Evolutionary conservation across 1,140 invertebrate species (phyloP).

Genomic region (Coenobita brevimanus): DNA sequence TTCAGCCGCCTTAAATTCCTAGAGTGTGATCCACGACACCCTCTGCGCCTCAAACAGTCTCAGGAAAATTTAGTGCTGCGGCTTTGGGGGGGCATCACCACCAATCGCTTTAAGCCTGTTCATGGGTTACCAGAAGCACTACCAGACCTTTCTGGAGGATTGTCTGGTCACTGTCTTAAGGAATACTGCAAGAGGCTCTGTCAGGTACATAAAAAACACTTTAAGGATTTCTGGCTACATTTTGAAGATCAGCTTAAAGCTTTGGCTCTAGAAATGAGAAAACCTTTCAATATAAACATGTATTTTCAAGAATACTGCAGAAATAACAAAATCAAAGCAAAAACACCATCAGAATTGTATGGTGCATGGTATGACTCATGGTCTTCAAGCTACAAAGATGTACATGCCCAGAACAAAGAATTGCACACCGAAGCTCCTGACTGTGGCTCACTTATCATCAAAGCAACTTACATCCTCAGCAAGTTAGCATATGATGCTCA

Average conservation of each 20-base stretch:
- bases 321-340: background rate
- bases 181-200: conserved; percentile 32
- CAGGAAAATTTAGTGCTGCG: conserved; percentile 29
- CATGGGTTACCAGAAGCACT: background rate
- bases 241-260: background rate
- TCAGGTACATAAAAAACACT: background rate
- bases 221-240: background rate
- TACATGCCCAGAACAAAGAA: too few relatives aligned
- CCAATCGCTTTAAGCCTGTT: background rate
- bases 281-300: conserved; percentile 44
- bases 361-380: conserved; percentile 1
- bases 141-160: conserved; percentile 14
- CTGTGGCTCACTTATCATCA: background rate
- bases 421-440: background rate
- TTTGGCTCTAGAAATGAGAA: conserved; percentile 40
- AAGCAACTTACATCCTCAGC: background rate
- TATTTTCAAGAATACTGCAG: background rate
- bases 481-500: conserved; percentile 10
- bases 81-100: conserved; percentile 23
- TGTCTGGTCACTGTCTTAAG: conserved; percentile 21
- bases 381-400: conserved; percentile 7
- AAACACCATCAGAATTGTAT: conserved; percentile 43
- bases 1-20: conserved; percentile 21
- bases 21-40: background rate
- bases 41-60: background rate